Conservation (phyloP, 2,888 invertebrate genomes). For the Stenchaetothrips biformis region DNA sequence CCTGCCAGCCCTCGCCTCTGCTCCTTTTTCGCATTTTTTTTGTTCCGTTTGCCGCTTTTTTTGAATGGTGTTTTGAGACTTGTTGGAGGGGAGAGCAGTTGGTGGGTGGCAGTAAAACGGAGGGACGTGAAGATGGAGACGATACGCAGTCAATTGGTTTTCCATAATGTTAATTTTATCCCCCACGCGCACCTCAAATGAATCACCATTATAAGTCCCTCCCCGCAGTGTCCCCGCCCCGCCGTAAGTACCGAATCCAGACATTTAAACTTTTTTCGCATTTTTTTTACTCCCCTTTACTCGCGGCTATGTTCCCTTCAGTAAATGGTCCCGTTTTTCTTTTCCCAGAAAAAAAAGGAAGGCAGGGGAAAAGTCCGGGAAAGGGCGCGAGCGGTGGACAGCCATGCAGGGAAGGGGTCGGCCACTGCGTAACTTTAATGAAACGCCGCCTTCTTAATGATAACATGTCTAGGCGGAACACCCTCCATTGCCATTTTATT, state of each 20-base stretch:
- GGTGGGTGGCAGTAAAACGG: not conserved
- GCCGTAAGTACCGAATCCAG: constrained; percentile 18
- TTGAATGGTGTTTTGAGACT: too few relatives aligned
- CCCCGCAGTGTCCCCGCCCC: not conserved
- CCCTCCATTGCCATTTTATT: not conserved
- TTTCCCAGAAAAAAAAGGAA: not conserved
- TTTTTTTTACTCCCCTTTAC: not conserved
- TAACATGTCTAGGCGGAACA: constrained; percentile 15
- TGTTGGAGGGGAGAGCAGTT: too few relatives aligned
- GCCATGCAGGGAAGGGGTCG: not conserved
- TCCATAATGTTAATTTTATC: constrained; percentile 20
- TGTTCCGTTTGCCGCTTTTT: too few relatives aligned
- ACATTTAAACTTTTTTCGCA: constrained; percentile 17
- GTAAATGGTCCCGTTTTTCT: constrained; percentile 21
- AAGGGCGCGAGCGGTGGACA: not conserved
- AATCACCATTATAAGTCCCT: constrained; percentile 4
- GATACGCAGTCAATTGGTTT: not conserved
- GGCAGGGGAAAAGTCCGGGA: not conserved
- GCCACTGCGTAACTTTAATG: constrained; percentile 16
- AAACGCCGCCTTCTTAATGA: constrained; percentile 12
- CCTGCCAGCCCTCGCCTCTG: not conserved
- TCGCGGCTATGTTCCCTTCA: constrained; percentile 6
- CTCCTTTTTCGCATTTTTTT: not conserved
- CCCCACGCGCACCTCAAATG: not conserved
- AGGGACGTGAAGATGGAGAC: not conserved